Evolutionary conservation across 2,797 vertebrate species (phyloP).

Genomic region (Phrynocephalus forsythii): DNA sequence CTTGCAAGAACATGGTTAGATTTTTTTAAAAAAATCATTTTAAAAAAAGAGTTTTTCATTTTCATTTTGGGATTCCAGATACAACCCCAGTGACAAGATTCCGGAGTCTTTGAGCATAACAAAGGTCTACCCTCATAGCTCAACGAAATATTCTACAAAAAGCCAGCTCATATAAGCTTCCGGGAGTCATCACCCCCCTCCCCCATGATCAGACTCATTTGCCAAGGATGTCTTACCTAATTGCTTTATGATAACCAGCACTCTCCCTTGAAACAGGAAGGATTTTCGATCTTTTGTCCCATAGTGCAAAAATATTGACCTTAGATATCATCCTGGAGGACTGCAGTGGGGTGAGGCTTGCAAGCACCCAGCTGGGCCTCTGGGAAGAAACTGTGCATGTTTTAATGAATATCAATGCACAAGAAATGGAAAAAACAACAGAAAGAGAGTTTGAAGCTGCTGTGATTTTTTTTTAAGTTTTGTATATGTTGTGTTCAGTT

Average conservation of each 20-base stretch:
- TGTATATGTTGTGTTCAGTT: neutral
- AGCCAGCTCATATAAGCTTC: neutral
- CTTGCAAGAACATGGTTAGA: neutral
- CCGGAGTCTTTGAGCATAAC: neutral
- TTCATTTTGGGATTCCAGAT: neutral
- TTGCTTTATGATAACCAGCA: conserved; percentile 49
- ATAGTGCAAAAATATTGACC: conserved; percentile 79
- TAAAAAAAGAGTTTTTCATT: neutral
- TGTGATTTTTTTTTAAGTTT: neutral
- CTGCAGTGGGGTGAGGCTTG: conserved; percentile 56
- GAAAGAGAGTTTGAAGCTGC: neutral
- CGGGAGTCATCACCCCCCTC: neutral
- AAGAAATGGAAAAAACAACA: neutral
- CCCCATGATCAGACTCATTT: conserved; percentile 64
- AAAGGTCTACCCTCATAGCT: neutral
- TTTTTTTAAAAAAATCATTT: neutral
- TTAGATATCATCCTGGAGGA: conserved; percentile 75
- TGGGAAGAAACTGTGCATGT: conserved; percentile 43
- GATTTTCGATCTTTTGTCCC: conserved; percentile 62
- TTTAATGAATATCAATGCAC: neutral
- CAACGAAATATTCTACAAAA: neutral
- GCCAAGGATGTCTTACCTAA: conserved; percentile 69
- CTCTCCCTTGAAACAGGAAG: conserved; percentile 69
- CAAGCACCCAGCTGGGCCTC: conserved; percentile 49
- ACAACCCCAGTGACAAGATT: neutral